Conservation (phyloP, 2,113 vertebrate genomes). For the Nannobrachium achirus region DNA sequence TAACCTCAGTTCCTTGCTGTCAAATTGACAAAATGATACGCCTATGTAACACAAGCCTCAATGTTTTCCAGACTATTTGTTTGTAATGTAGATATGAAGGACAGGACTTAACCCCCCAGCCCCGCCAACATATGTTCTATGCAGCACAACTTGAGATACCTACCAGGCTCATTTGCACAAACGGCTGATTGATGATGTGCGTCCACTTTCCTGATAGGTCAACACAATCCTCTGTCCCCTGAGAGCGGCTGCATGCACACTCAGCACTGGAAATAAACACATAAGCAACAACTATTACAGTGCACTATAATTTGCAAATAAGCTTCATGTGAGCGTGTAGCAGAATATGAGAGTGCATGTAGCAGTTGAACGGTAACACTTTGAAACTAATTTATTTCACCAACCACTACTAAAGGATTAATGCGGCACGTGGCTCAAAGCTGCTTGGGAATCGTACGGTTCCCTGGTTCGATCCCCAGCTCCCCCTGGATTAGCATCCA, state of each 20-base stretch:
- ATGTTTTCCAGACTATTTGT: background rate
- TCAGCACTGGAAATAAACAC: constrained; percentile 5
- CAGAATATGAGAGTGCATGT: background rate
- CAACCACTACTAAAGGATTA: too few species aligned
- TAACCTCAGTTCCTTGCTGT: background rate
- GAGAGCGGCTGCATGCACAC: constrained; percentile 36
- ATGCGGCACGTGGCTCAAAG: too few species aligned
- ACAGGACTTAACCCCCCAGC: background rate
- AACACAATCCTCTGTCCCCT: constrained; percentile 44
- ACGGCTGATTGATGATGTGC: constrained; percentile 36
- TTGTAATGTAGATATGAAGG: background rate
- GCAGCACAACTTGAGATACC: constrained; percentile 42
- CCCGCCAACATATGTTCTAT: background rate
- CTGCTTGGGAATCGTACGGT: too few species aligned
- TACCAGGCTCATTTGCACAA: constrained; percentile 48
- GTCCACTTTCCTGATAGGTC: constrained; percentile 32
- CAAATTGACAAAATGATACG: background rate
- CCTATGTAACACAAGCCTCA: background rate
- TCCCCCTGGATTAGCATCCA: too few species aligned
- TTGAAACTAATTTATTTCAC: too few species aligned
- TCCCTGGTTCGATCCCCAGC: too few species aligned
- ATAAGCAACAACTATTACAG: constrained; percentile 9
- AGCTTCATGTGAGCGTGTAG: constrained; percentile 9
- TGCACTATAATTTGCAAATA: constrained; percentile 9
- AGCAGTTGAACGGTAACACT: too few species aligned